Base-by-base conservation (phyloP, 1,140 invertebrate species). In the Drosophila kepulauana region DNA sequence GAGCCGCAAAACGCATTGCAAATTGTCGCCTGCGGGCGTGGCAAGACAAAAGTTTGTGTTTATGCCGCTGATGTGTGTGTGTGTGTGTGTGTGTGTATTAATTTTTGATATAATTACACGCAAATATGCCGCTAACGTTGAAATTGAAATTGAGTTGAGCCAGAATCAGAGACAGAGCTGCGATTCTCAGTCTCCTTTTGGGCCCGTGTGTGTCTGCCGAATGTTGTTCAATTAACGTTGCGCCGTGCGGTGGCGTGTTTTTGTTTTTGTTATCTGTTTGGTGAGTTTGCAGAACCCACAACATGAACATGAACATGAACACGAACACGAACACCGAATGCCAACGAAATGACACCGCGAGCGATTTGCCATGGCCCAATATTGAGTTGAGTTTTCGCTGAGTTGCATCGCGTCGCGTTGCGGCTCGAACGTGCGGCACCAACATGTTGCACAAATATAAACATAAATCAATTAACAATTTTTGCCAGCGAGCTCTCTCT, bases 401-500 rank as follows among this genome's bases (percentile, higher is more conserved):
- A 72, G 69, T 41, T 30, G 20, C 46, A 15, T 46, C 33, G 35
- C 58, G 8, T 38, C 41, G 56, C 20, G 20, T 25, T 51, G 30
- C 20, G 15, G 48, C 57, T 65, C 38, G 62, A 33, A 48, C 49
- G 79, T 15, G 71, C n/a, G 71, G 59, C 85, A 78, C 73, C 81
- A 90, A 89, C 85, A 89, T 89, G 85, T 90, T 89, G 86, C 85
- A 89, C 86, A 89, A 89, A 89, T 89, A 89, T 89, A 89, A 89
- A 89, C 85, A 89, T 89, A 89, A 89, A 89, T 89, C 85, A 89
- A 89, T 89, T 89, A 89, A 90, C 86, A 89, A 89, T 88, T 89
- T 89, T 67, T 62, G 38, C 74, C 45, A 58, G 63, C 45, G 52
- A 25, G 3, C 20, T 3, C 35, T 8, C 16, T 15, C 51, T 33